Percentiles rank a stretch among this genome's conserved stretches.
These are phyloP conservation scores for Gryon sp. DNA, from an alignment of 1,140 invertebrate genomes.

Conservation along the genomic window DNA sequence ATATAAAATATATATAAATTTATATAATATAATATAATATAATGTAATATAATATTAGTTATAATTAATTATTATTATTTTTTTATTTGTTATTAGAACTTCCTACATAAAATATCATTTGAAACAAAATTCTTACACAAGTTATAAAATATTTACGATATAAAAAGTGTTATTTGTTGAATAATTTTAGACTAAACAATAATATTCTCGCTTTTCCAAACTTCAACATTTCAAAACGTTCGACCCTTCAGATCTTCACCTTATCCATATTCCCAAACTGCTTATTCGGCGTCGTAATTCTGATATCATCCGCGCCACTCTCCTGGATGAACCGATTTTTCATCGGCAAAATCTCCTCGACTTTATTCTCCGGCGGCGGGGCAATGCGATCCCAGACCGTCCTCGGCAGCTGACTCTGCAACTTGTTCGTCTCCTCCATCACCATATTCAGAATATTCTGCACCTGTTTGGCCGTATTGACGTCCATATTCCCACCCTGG, in stretches of 20 bases:
- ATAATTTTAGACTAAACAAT: too few relatives aligned
- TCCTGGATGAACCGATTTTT: slow-evolving; percentile 71
- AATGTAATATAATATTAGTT: too few relatives aligned
- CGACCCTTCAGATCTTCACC: too few relatives aligned
- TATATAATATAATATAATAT: too few relatives aligned
- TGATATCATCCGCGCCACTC: slow-evolving; percentile 65
- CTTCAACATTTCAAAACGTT: too few relatives aligned
- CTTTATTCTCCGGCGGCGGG: slow-evolving; percentile 53
- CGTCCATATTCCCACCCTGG: slow-evolving; percentile 63
- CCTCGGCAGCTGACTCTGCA: slow-evolving; percentile 72
- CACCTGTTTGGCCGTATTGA: slow-evolving; percentile 72
- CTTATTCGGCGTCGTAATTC: slow-evolving; percentile 71
- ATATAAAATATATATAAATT: too few relatives aligned
- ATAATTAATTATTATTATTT: too few relatives aligned
- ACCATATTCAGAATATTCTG: slow-evolving; percentile 75
- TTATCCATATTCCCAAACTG: slow-evolving; percentile 21
- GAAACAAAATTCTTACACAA: too few relatives aligned
- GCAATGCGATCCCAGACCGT: slow-evolving; percentile 78
- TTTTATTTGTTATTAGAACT: too few relatives aligned
- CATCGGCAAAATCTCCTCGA: slow-evolving; percentile 39
- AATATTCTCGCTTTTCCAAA: too few relatives aligned
- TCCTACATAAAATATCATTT: too few relatives aligned
- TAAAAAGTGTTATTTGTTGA: slow-evolving; percentile 1
- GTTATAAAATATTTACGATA: neutral
- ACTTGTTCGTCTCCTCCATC: slow-evolving; percentile 74